These are phyloP conservation scores for Pteronura brasiliensis DNA, from an alignment of 2,113 vertebrate species.

Conservation along the genomic window DNA sequence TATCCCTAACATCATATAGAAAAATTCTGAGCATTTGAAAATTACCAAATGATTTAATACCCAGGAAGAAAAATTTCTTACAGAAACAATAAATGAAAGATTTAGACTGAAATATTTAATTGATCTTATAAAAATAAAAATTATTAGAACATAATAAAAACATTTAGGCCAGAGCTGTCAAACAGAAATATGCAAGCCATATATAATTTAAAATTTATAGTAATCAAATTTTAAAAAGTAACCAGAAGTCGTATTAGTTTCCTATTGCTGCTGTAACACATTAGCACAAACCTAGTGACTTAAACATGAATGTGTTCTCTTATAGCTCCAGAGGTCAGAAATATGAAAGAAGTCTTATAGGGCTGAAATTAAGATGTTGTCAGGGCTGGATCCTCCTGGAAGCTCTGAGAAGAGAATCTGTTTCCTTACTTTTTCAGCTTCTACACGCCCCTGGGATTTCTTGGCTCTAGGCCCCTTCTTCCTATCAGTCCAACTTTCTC, in stretches of 20 bases:
- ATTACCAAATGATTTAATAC: background rate
- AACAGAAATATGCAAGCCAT: background rate
- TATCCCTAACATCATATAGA: background rate
- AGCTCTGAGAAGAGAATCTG: background rate
- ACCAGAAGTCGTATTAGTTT: background rate
- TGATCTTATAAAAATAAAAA: background rate
- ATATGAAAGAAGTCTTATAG: background rate
- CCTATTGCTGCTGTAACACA: background rate
- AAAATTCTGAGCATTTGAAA: background rate
- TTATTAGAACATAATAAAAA: background rate
- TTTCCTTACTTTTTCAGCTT: background rate
- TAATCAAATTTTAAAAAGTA: background rate
- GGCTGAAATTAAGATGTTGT: background rate
- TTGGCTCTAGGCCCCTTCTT: background rate
- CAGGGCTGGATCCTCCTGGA: background rate
- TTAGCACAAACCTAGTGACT: background rate
- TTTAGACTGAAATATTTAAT: constrained; percentile 6
- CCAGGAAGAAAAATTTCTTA: background rate
- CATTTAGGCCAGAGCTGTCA: background rate
- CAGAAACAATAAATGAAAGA: background rate
- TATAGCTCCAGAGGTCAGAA: background rate
- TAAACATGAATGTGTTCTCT: background rate
- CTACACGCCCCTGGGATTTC: background rate
- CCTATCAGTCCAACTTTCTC: background rate
- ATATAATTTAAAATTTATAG: background rate